phyloP scores from a whole-genome alignment of 2,113 vertebrate genomes.

The Orthonyx spaldingii region DNA sequence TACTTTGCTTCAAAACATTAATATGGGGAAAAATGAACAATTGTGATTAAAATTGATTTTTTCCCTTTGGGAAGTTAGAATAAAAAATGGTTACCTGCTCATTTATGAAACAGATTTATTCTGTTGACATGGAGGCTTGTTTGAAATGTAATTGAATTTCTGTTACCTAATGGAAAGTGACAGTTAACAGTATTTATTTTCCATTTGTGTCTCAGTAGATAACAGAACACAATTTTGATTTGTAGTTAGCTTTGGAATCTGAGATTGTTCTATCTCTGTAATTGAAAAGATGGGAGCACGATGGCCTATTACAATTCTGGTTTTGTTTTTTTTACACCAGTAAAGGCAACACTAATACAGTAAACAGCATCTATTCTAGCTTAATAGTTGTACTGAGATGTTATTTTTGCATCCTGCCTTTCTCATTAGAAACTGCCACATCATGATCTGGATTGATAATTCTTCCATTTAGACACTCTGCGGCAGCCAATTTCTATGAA shows the following conservation, averaged over 20 bases:
- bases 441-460: conserved; percentile 67
- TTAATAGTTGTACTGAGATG: conserved; percentile 74
- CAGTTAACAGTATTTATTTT: conserved; percentile 90
- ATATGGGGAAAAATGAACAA: conserved; percentile 83
- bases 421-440: conserved; percentile 69
- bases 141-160: conserved; percentile 99
- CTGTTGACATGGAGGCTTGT: conserved; percentile 93
- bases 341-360: conserved; percentile 72
- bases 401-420: conserved; percentile 55
- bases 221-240: conserved; percentile 88
- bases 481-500: conserved; percentile 59
- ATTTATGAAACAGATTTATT: conserved; percentile 96
- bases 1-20: conserved; percentile 83
- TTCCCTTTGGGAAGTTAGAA: conserved; percentile 90
- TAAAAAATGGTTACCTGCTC: conserved; percentile 94
- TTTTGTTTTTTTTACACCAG: conserved; percentile 70
- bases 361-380: conserved; percentile 67
- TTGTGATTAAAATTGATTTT: conserved; percentile 99
- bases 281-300: conserved; percentile 77
- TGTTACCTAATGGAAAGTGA: conserved; percentile 93
- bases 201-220: conserved; percentile 85
- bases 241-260: conserved; percentile 84
- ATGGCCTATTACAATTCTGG: conserved; percentile 73
- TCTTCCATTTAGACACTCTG: conserved; percentile 64
- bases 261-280: conserved; percentile 80